Evolutionary conservation across 2,888 invertebrate species (phyloP), one percentile per base, ranked within the genome.

Genomic region (Autographa pulchrina): DNA sequence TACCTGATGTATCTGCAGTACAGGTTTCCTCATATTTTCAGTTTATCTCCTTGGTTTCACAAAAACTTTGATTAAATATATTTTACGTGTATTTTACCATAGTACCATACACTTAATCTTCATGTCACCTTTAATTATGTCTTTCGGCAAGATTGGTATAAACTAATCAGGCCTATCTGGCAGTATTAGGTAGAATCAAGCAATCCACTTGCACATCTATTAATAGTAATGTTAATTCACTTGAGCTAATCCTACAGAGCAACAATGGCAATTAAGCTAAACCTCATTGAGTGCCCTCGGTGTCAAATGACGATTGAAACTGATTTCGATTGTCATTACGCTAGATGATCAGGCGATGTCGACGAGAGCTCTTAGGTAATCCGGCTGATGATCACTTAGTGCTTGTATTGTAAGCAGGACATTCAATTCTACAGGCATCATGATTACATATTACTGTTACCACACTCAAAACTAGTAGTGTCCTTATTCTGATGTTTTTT

Each of bases 231-330:
- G 48, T 48, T 48, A 48, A 48, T 48, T 48, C 54, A 56, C 54
- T 20, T 56, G 20, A 56, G 54, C n/a, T 16, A 31, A 35, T 38
- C 38, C 32, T 31, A 56, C 52, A 32, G 63, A 61, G 14, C 60
- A 66, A 59, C 68, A 43, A 41, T 64, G 58, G 62, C 79, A 72
- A 38, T 56, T 66, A 75, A 66, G 43, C 63, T 18, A 66, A 25
- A 68, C n/a, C 32, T 62, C 66, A 72, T 75, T 41, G 62, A 68
- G 41, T 56, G 63, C 20, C 65, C 52, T 65, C 68, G 38, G 61
- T 65, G 31, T 78, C 78, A 62, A 62, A 79, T 78, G 68, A 66
- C 75, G 68, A 72, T 75, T 75, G 78, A 79, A 75, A 78, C 72
- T 61, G 78, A 78, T 72, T 68, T 75, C 72, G 54, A 35, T 43